phyloP scores from a whole-genome alignment of 2,888 invertebrate genomes.

The Aricia artaxerxes region DNA sequence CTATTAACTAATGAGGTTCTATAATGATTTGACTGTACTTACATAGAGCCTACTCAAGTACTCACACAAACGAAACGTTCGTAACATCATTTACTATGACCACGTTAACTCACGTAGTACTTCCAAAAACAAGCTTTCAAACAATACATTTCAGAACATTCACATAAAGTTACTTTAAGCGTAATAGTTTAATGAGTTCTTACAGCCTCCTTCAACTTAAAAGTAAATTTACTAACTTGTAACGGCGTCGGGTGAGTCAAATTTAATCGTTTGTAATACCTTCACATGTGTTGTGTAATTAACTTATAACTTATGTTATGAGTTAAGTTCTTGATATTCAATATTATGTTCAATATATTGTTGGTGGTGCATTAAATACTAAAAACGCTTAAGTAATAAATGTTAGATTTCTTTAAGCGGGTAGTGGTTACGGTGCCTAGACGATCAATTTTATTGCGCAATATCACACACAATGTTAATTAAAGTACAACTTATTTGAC shows the following conservation, averaged over 20 bases:
- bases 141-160: background rate
- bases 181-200: background rate
- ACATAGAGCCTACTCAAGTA: no score
- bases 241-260: background rate
- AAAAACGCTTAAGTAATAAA: no score
- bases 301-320: background rate
- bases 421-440: no score
- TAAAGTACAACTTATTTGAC: no score
- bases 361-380: background rate
- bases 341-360: background rate
- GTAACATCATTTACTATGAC: background rate
- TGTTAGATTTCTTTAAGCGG: no score
- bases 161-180: background rate
- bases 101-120: background rate
- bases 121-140: background rate
- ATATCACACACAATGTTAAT: no score
- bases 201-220: background rate
- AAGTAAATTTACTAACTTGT: background rate
- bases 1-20: no score
- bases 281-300: background rate
- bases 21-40: no score
- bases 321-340: background rate
- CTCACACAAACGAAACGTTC: background rate
- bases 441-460: no score
- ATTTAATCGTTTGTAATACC: constrained; percentile 12